Base-by-base conservation (phyloP, 2,888 invertebrate species). In the Lutraria lutraria region DNA sequence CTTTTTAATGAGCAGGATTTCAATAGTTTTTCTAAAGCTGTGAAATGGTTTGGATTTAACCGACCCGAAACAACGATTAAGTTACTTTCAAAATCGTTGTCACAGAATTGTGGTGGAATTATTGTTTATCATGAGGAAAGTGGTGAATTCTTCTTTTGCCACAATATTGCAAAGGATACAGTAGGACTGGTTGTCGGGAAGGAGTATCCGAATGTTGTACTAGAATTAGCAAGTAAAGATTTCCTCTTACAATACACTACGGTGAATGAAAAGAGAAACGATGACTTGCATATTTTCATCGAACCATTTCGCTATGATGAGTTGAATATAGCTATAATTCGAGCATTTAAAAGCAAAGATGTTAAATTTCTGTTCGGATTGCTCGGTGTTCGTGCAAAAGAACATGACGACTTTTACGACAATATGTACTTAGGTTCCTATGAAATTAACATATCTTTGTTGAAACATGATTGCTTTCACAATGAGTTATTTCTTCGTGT, bases 81-180 rank as follows among this genome's bases (percentile, higher is more conserved):
- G n/a, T 68, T 19, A 3, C 16, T 91, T 3, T 15, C 72, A 34
- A 88, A 82, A 63, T 89, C 86, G 8, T 54, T 91, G 29, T 83
- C 86, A n/a, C 19, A 86, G 56, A 89, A 89, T 54, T 29, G 53
- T 60, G 84, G 83, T 76, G 89, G 91, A 21, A 86, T 89, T 72
- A 12, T 91, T 8, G 53, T 31, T 15, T 86, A 79, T 53, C 53
- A 81, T 8, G 10, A 29, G 31, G n/a, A 76, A 13, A 54, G 34
- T n/a, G 91, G 89, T 0, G 53, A 52, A n/a, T 91, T 82, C 68
- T 34, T 34, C 12, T 89, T 91, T 25, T 85, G 80, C 25, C 91
- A 91, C 82, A 88, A 88, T 31, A 83, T 88, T 3, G 89, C 89
- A 12, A 72, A 83, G 53, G 91, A 91, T 52, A 91, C 89, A 89